phyloP scores from a whole-genome alignment of 2,113 vertebrate genomes.

The Anhinga rufa region DNA sequence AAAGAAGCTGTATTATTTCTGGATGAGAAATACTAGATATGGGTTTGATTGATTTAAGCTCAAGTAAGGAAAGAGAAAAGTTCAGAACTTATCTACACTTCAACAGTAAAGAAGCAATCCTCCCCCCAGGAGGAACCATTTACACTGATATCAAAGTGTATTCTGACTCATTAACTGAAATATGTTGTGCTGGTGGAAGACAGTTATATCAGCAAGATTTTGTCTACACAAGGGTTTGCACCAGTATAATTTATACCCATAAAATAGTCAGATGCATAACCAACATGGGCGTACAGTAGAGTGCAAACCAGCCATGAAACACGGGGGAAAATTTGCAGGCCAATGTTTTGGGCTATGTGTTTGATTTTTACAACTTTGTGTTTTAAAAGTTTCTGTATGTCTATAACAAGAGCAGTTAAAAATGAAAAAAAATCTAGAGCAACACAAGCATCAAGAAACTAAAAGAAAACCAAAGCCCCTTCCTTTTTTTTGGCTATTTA shows the following conservation, averaged over 20 bases:
- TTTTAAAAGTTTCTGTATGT: neutral
- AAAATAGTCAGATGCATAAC: neutral
- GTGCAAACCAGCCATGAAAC: neutral
- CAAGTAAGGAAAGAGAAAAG: neutral
- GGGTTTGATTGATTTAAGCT: slow-evolving; percentile 5
- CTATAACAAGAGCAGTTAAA: neutral
- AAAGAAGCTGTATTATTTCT: slow-evolving; percentile 11
- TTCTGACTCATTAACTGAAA: slow-evolving; percentile 58
- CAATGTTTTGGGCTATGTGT: neutral
- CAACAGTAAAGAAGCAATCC: slow-evolving; percentile 19
- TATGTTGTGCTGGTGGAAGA: slow-evolving; percentile 1
- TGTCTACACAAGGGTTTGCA: neutral
- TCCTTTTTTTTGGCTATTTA: neutral
- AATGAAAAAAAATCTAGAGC: neutral
- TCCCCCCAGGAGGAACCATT: slow-evolving; percentile 13
- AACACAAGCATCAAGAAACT: neutral
- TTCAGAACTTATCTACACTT: slow-evolving; percentile 20
- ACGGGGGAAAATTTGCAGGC: neutral
- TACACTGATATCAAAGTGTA: slow-evolving; percentile 37
- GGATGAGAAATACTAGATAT: neutral
- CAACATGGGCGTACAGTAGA: rapidly evolving
- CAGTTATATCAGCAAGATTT: slow-evolving; percentile 41
- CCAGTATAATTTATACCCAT: neutral
- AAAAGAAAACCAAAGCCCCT: neutral
- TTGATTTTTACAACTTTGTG: neutral